phyloP scores from a whole-genome alignment of 2,797 vertebrate genomes.

The Erethizon dorsatum region DNA sequence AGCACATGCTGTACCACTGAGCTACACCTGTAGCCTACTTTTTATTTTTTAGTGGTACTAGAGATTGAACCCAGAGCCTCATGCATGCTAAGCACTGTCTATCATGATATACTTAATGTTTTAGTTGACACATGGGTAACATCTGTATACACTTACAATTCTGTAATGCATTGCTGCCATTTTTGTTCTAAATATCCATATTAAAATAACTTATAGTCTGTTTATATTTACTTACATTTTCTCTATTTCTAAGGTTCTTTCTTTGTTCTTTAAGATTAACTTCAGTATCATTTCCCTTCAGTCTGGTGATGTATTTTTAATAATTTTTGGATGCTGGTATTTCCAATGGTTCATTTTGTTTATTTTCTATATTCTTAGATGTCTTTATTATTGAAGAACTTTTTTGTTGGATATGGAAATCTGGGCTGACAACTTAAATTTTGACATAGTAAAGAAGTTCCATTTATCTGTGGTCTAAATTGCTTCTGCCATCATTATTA shows the following conservation, averaged over 20 bases:
- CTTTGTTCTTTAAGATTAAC: neutral
- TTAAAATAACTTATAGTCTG: neutral
- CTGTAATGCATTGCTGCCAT: neutral
- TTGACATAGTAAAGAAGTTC: neutral
- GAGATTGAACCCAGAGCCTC: neutral
- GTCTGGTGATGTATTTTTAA: neutral
- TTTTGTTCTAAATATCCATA: neutral
- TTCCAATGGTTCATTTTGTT: neutral
- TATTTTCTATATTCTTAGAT: neutral
- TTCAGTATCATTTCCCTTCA: neutral
- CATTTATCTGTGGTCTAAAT: neutral
- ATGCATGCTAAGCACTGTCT: neutral
- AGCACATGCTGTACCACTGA: neutral
- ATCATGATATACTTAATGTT: neutral
- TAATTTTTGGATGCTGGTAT: neutral
- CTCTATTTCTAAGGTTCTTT: slow-evolving; percentile 22
- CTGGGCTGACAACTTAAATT: neutral
- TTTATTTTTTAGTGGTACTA: neutral
- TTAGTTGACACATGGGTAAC: neutral
- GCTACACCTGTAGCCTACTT: neutral
- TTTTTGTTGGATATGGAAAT: slow-evolving; percentile 14
- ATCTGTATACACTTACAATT: neutral
- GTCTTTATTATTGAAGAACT: neutral
- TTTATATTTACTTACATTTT: neutral
- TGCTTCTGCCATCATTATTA: neutral